Percentiles rank a stretch among this genome's conserved stretches.
Conservation (phyloP, 1,140 invertebrate species). For the Caerostris darwini region DNA sequence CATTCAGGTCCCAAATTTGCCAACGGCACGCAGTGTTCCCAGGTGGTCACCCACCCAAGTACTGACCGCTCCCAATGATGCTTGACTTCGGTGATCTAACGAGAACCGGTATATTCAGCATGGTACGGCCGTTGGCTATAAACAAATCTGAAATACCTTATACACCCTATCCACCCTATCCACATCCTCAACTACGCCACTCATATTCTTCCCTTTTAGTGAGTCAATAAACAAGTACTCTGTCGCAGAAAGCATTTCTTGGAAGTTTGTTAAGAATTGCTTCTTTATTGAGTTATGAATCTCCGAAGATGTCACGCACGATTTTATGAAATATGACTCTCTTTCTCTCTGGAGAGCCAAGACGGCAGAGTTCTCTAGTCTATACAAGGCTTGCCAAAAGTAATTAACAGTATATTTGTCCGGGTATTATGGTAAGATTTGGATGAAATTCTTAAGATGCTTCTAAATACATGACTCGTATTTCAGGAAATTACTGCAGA, state of each 20-base stretch:
- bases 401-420: conserved; percentile 50
- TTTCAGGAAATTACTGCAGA: neutral
- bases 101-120: no score
- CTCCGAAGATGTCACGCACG: neutral
- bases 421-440: conserved; percentile 30
- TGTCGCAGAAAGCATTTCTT: neutral
- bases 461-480: neutral
- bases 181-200: neutral
- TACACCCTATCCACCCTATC: no score
- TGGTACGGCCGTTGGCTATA: no score
- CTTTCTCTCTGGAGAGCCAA: neutral
- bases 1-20: no score
- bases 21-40: no score
- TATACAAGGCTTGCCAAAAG: neutral
- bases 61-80: no score
- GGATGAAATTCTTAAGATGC: neutral
- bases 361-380: neutral
- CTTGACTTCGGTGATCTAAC: no score
- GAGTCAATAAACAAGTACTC: neutral
- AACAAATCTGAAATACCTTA: no score
- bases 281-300: conserved; percentile 68
- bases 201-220: neutral
- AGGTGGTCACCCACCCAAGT: no score
- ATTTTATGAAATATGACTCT: conserved; percentile 60
- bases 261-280: neutral